Conservation (phyloP, 2,888 invertebrate genomes). For the Lochmaea capreae region DNA sequence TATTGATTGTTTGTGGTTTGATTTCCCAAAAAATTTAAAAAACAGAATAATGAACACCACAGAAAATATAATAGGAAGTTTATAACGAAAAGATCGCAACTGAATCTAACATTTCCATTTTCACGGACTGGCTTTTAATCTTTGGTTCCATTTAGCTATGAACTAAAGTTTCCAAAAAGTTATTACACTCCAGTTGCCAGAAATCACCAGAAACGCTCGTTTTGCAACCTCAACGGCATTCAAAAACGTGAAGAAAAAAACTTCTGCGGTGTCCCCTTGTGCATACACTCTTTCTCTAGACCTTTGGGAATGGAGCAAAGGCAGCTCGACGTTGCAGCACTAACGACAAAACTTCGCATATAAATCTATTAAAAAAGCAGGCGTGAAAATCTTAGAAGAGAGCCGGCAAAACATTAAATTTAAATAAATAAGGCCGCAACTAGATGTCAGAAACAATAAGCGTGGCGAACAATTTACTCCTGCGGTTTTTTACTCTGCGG, state of each 20-base stretch:
- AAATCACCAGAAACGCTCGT: conserved; percentile 26
- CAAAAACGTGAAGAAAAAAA: conserved; percentile 20
- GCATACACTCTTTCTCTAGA: conserved; percentile 17
- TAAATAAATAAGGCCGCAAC: conserved; percentile 57
- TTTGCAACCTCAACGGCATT: conserved; percentile 18
- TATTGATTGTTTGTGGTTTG: too few relatives aligned
- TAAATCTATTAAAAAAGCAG: conserved; percentile 52
- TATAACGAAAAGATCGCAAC: too few relatives aligned
- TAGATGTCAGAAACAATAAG: conserved; percentile 58
- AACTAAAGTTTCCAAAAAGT: conserved; percentile 13
- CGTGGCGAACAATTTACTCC: conserved; percentile 53
- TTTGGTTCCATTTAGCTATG: not conserved
- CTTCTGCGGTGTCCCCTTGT: conserved; percentile 11
- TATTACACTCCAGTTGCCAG: conserved; percentile 13
- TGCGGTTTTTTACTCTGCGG: conserved; percentile 37
- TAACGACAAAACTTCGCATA: conserved; percentile 42
- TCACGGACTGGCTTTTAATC: conserved; percentile 1
- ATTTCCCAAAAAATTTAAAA: too few relatives aligned
- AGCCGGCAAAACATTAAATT: conserved; percentile 54
- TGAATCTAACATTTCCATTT: not conserved
- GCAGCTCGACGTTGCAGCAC: conserved; percentile 26
- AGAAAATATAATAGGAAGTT: too few relatives aligned
- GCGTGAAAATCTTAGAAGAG: conserved; percentile 39
- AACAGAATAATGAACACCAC: too few relatives aligned
- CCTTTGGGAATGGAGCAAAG: conserved; percentile 22